Evolutionary conservation across 2,888 invertebrate species (phyloP), one percentile per base, ranked within the genome.

Genomic region (Limnephilus auricula): DNA sequence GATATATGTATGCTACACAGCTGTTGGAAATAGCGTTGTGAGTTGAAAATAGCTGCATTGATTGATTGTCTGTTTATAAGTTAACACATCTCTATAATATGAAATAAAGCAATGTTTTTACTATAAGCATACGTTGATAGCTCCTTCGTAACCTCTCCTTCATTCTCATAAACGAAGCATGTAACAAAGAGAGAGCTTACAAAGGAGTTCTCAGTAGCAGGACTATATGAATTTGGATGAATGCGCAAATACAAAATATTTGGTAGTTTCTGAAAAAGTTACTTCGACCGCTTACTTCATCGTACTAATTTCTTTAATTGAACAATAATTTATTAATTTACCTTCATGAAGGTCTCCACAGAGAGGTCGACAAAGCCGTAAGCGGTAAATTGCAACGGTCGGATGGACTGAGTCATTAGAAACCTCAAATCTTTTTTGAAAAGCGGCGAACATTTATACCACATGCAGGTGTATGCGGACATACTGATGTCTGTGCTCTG

Each of bases 291-390:
- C 6, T 25, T n/a, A 25, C 25, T 65, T 65, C 6, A n/a, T 65
- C n/a, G 25, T 15, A 45, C 15, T 15, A 45, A 15, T 9, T 65
- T 65, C 65, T 18, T 25, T 25, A 6, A 65, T 65, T n/a, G 0
- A 65, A 65, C 1, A 65, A 65, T 12, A 12, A 40, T 40, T 40
- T 40, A 40, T 65, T 12, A 45, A 91, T 95, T 95, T 94, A 96
- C 96, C 91, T 95, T 95, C 94, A 95, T 95, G 92, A 96, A 96
- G 2, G 96, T 96, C 45, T 95, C 94, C 10, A 96, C 94, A 0
- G 96, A 96, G 0, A 96, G 94, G 0, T 95, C 94, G 15, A 96
- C 96, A 93, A 96, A 96, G 2, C 96, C 95, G 0, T 96, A 96
- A 12, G 96, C 96, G 13, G 95, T 95, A 90, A 96, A 94, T 92